Evolutionary conservation across 2,797 vertebrate genomes (phyloP), one percentile per base, ranked within the genome.

Genomic region (Sylvilagus floridanus): DNA sequence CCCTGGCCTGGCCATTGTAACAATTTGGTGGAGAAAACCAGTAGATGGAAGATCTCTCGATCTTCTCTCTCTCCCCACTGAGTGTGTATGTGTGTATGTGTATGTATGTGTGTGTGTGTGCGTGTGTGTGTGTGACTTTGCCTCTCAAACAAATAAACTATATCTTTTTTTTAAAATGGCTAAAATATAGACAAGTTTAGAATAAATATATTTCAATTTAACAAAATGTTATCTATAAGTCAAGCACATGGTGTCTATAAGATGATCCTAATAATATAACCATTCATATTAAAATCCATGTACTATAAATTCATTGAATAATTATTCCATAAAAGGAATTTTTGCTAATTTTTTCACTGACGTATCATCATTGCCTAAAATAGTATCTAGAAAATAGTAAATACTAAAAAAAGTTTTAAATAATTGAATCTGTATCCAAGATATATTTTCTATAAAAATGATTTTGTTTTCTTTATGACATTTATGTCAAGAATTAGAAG

Each of bases 381-480:
- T 47, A 87, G 66, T 28, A 10, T 32, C 22, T 83, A 47, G 17
- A 71, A n/a, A 17, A 90, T 5, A 79, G 8, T 19, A 83, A 6
- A 24, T 21, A 69, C 24, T 69, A 37, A 32, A 26, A 26, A 66
- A 75, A 69, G 4, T 73, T 85, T 68, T 32, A 62, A 93, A 81
- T 76, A 88, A 88, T 57, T 76, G 26, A 52, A 32, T 77, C 22
- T 17, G 22, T 60, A 73, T 52, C 60, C 30, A 88, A 71, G 17
- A 37, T 2, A 52, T 42, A 50, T n/a, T 84, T 76, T 89, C 85
- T 19, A 91, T 62, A 24, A 88, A 89, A 76, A 69, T 71, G 0
- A 88, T 54, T 84, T 79, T 7, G 72, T 92, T 89, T 69, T 92
- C 65, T 79, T 90, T 35, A 57, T 81, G 77, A 88, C 42, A 60